phyloP scores from a whole-genome alignment of 2,113 vertebrate species.

The Osmerus mordax region DNA sequence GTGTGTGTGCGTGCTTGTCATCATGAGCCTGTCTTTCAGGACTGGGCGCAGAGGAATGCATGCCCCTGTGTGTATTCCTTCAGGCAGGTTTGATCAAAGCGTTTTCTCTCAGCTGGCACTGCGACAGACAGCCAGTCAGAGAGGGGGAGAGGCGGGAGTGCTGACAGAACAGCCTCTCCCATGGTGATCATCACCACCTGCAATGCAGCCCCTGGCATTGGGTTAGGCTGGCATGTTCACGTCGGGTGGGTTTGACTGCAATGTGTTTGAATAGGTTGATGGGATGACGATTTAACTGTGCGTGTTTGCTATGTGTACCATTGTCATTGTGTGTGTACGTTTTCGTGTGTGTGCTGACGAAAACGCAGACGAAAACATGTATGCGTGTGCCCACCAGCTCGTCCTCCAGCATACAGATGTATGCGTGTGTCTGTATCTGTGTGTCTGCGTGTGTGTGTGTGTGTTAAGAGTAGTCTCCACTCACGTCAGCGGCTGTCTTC shows the following conservation, averaged over 20 bases:
- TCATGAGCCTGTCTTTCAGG: constrained; percentile 56
- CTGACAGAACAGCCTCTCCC: too few species aligned
- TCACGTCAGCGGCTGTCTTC: constrained; percentile 86
- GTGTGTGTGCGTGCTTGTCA: constrained; percentile 27
- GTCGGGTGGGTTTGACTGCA: too few species aligned
- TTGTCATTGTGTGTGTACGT: neutral
- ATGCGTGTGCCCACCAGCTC: too few species aligned
- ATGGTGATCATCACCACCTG: too few species aligned
- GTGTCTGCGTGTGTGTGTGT: neutral
- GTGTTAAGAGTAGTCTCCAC: constrained; percentile 47
- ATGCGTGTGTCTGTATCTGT: neutral
- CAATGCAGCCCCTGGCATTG: too few species aligned
- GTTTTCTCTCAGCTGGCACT: constrained; percentile 52
- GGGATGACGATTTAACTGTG: too few species aligned
- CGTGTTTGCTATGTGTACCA: neutral
- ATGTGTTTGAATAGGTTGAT: too few species aligned
- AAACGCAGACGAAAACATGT: neutral
- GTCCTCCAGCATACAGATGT: neutral
- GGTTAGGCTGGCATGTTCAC: too few species aligned
- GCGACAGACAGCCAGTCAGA: constrained; percentile 29
- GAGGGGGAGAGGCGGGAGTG: constrained; percentile 11
- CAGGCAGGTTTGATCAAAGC: constrained; percentile 55
- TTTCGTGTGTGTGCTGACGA: neutral
- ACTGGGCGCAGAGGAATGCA: constrained; percentile 59
- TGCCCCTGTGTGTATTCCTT: constrained; percentile 37